A percentile compares a stretch with the other conserved stretches of the same genome.
Conservation (phyloP, 2,888 invertebrate genomes). For the Dryobota labecula region DNA sequence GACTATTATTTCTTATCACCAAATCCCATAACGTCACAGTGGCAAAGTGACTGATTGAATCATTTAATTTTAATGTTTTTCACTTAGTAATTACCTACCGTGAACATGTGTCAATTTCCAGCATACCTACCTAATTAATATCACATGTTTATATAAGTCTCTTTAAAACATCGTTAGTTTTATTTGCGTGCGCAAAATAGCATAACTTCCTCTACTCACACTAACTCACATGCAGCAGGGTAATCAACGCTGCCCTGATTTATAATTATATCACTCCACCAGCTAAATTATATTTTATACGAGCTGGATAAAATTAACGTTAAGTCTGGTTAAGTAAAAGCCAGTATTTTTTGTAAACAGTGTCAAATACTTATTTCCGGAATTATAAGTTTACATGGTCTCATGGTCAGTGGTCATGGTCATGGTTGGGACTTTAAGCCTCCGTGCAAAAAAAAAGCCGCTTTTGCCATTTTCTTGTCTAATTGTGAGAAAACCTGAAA, state of each 20-base stretch:
- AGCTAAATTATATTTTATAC: constrained; percentile 23
- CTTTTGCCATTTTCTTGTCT: too few relatives aligned
- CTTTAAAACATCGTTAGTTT: background rate
- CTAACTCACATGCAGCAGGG: constrained; percentile 27
- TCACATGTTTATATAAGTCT: background rate
- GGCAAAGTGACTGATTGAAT: background rate
- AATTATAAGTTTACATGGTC: background rate
- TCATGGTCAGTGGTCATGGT: too few relatives aligned
- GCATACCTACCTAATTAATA: background rate
- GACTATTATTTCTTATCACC: too few relatives aligned
- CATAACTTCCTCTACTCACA: constrained; percentile 12
- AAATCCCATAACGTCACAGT: too few relatives aligned
- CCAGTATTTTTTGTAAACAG: constrained; percentile 4
- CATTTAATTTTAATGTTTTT: background rate
- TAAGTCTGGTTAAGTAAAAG: background rate
- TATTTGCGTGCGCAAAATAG: constrained; percentile 9
- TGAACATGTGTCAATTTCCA: background rate
- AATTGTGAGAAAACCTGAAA: too few relatives aligned
- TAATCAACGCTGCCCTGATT: constrained; percentile 32
- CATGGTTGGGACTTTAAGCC: too few relatives aligned
- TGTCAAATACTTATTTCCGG: background rate
- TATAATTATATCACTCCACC: constrained; percentile 32
- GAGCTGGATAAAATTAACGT: constrained; percentile 2
- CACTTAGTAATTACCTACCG: background rate
- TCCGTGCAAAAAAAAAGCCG: too few relatives aligned